Percentiles rank a stretch among this genome's conserved stretches.
Conservation (phyloP, 1,140 invertebrate species). For the Diachasmimorpha longicaudata region DNA sequence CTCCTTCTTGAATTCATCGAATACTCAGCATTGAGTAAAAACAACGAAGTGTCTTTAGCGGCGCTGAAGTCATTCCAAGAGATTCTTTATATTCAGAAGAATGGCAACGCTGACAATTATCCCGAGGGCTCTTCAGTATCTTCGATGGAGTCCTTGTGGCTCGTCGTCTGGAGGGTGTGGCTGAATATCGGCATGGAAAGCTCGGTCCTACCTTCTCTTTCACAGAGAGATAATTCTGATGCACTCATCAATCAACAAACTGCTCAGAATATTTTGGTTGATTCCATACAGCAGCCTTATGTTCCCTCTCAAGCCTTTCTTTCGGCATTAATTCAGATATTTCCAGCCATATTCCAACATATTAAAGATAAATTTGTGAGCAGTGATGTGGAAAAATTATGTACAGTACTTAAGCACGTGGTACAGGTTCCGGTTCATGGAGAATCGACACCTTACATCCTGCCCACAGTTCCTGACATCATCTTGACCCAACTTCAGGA, state of each 20-base stretch:
- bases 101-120: constrained; percentile 10
- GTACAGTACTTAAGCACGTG: constrained; percentile 77
- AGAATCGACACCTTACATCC: constrained; percentile 81
- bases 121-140: constrained; percentile 20
- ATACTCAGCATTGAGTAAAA: constrained; percentile 87
- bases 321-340: constrained; percentile 91
- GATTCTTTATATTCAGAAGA: constrained; percentile 75
- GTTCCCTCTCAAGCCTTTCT: constrained; percentile 91
- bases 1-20: constrained; percentile 93
- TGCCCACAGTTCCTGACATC: constrained; percentile 76
- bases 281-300: constrained; percentile 61
- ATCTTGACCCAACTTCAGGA: constrained; percentile 84
- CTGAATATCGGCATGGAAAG: constrained; percentile 82
- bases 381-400: constrained; percentile 80
- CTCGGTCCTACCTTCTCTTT: constrained; percentile 67
- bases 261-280: not conserved
- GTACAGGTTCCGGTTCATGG: constrained; percentile 83
- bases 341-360: constrained; percentile 90
- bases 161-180: constrained; percentile 85
- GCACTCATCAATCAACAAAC: not conserved
- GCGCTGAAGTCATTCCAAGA: constrained; percentile 96
- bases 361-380: constrained; percentile 81
- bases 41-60: constrained; percentile 94
- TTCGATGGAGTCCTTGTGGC: constrained; percentile 72
- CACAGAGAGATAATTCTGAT: not conserved